Conservation (phyloP, 2,888 invertebrate species). For the Anthrax anthrax region DNA sequence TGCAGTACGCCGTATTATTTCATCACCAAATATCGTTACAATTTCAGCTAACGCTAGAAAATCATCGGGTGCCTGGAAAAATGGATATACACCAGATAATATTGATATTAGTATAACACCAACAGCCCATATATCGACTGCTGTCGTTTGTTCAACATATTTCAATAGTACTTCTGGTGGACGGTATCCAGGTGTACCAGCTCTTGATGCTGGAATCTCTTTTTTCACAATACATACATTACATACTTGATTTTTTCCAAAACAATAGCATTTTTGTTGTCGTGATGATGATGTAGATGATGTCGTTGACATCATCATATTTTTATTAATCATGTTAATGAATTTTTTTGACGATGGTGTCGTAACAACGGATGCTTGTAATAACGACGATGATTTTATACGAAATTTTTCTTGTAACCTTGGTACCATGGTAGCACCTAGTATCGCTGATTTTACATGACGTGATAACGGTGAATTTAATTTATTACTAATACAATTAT, state of each 20-base stretch:
- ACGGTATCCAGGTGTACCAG: constrained; percentile 81
- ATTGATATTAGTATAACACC: constrained; percentile 71
- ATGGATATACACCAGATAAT: constrained; percentile 66
- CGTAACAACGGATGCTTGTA: not conserved
- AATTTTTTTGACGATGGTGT: not conserved
- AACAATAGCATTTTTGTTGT: constrained; percentile 46
- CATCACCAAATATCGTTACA: constrained; percentile 61
- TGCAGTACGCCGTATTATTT: constrained; percentile 52
- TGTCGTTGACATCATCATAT: not conserved
- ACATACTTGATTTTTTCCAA: constrained; percentile 53
- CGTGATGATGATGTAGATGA: not conserved
- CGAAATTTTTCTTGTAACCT: constrained; percentile 17
- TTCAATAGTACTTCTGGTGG: constrained; percentile 77
- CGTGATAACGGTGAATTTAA: constrained; percentile 12
- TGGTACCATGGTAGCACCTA: constrained; percentile 15
- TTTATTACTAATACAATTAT: not conserved
- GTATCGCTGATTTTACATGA: constrained; percentile 17
- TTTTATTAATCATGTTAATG: not conserved
- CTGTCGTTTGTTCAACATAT: constrained; percentile 63
- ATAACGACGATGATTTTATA: not conserved
- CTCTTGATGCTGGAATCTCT: constrained; percentile 58
- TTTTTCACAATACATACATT: constrained; percentile 48
- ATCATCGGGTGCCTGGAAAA: constrained; percentile 71
- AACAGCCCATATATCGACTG: constrained; percentile 80
- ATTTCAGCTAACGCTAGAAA: constrained; percentile 69